Percentiles rank a stretch among this genome's conserved stretches.
Conservation (phyloP, 2,797 vertebrate species). For the Pantherophis vulpinus region DNA sequence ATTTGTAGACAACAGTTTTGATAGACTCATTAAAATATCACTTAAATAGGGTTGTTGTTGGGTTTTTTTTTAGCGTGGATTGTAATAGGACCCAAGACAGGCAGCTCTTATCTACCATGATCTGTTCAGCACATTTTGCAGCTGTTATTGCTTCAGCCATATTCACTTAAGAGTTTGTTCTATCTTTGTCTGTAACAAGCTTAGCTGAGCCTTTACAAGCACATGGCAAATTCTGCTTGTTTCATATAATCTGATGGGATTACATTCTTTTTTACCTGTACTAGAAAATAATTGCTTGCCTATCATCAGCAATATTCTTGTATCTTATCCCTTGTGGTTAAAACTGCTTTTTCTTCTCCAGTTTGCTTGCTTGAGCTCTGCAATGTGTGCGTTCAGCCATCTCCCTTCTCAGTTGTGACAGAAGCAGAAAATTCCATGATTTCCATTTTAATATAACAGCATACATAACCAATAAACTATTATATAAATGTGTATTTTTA, state of each 20-base stretch:
- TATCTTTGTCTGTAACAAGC: constrained; percentile 25
- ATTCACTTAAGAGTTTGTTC: constrained; percentile 11
- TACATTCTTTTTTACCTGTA: constrained; percentile 27
- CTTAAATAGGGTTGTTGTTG: background rate
- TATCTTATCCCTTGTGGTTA: background rate
- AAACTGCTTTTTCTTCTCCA: background rate
- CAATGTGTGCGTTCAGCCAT: background rate
- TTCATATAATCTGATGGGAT: constrained; percentile 32
- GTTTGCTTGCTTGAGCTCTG: background rate
- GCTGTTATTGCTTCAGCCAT: constrained; percentile 9
- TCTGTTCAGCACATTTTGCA: background rate
- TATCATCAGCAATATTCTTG: background rate
- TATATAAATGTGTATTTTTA: background rate
- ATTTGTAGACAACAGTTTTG: background rate
- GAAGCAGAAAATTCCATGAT: background rate
- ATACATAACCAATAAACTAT: background rate
- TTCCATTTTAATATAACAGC: background rate
- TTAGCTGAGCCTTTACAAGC: constrained; percentile 38
- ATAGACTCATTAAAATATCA: accelerated
- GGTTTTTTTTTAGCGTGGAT: background rate
- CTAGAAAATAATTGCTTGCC: constrained; percentile 20
- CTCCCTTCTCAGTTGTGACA: background rate
- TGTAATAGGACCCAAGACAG: background rate
- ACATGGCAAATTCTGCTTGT: constrained; percentile 35
- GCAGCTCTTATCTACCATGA: background rate